A percentile compares a stretch with the other conserved stretches of the same genome.
These are phyloP conservation scores for Pterocles orientalis DNA, from an alignment of 2,113 vertebrate species.

Conservation along the genomic window DNA sequence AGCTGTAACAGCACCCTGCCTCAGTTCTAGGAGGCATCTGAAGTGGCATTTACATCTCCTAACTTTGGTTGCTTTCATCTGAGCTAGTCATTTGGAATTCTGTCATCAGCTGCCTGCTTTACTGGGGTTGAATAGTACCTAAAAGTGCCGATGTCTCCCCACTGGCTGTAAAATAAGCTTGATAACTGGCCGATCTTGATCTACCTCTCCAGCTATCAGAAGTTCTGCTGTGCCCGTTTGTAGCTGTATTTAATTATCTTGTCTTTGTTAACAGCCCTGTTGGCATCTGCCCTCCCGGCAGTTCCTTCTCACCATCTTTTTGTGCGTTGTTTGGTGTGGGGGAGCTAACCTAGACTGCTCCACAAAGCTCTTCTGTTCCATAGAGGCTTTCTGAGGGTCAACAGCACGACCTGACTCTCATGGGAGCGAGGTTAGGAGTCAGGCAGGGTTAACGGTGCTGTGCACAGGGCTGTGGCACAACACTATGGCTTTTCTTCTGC, in stretches of 20 bases:
- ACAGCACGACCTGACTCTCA: background rate
- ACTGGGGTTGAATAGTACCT: background rate
- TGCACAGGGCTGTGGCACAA: background rate
- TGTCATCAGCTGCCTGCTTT: background rate
- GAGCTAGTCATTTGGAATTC: background rate
- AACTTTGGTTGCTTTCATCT: background rate
- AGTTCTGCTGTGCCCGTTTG: background rate
- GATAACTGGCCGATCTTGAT: background rate
- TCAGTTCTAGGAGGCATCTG: background rate
- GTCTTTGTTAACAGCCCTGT: background rate
- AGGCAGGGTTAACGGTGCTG: background rate
- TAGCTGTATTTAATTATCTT: background rate
- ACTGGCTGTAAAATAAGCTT: background rate
- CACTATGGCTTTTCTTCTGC: background rate
- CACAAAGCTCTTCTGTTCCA: background rate
- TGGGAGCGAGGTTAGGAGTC: background rate
- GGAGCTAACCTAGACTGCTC: background rate
- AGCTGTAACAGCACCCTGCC: background rate
- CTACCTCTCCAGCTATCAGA: background rate
- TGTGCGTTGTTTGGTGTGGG: background rate
- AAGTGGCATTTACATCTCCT: background rate
- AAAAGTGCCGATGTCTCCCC: background rate
- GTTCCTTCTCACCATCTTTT: background rate
- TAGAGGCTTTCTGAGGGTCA: background rate
- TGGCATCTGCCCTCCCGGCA: background rate